Conservation (phyloP, 2,113 vertebrate genomes). For the Grammomys dolichurus region DNA sequence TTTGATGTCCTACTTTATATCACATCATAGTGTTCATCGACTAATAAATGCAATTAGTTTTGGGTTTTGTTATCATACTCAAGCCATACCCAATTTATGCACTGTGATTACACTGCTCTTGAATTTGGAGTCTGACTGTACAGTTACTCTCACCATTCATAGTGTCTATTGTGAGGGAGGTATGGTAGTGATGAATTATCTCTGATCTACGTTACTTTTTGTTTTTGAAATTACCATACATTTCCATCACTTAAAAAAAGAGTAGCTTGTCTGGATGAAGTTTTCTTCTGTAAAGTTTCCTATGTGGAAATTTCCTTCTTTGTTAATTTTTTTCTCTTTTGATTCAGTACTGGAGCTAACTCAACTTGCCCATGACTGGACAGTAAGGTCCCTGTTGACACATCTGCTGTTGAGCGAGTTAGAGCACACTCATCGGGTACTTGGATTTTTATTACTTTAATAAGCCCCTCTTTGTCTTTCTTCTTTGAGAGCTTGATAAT, state of each 20-base stretch:
- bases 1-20: not conserved
- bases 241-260: not conserved
- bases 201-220: not conserved
- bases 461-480: not conserved
- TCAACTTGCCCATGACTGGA: no score
- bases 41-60: not conserved
- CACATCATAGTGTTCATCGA: not conserved
- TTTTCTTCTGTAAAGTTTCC: not conserved
- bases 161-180: no score
- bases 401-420: accelerated
- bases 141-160: not conserved
- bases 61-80: no score
- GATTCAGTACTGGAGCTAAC: not conserved
- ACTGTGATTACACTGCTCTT: not conserved
- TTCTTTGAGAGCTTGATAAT: not conserved
- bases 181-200: not conserved
- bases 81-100: no score
- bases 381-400: not conserved
- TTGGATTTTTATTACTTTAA: not conserved
- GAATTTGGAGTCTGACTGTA: not conserved
- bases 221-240: not conserved
- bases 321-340: no score
- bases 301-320: not conserved
- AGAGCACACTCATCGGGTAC: not conserved
- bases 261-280: no score